Evolutionary conservation across 2,888 invertebrate species (phyloP).

Genomic region (Stenodema calcarata): DNA sequence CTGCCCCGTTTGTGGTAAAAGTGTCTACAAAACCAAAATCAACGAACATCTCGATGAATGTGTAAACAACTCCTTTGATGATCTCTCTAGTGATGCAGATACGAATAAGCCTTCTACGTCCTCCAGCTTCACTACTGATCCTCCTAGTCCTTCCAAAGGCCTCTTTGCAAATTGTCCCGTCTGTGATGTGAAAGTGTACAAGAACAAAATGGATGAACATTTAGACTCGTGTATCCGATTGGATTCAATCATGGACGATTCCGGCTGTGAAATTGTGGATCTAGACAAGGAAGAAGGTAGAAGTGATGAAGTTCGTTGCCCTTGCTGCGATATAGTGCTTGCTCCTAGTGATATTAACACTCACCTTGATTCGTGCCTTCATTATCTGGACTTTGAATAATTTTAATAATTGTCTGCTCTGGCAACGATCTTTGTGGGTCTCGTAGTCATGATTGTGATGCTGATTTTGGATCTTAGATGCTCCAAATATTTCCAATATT

Average conservation of each 20-base stretch:
- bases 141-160: neutral
- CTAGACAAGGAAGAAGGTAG: slow-evolving; percentile 34
- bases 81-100: neutral
- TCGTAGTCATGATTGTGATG: too few relatives aligned
- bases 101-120: slow-evolving; percentile 18
- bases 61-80: slow-evolving; percentile 25
- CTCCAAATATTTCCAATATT: too few relatives aligned
- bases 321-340: slow-evolving; percentile 41
- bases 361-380: slow-evolving; percentile 51
- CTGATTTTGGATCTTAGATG: too few relatives aligned
- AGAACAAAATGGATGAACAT: slow-evolving; percentile 57
- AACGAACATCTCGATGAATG: slow-evolving; percentile 58
- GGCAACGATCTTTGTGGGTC: too few relatives aligned
- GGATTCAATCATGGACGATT: slow-evolving; percentile 52
- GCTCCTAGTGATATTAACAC: slow-evolving; percentile 33
- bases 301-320: slow-evolving; percentile 17
- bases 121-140: neutral
- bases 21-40: slow-evolving; percentile 53
- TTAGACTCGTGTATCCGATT: slow-evolving; percentile 56
- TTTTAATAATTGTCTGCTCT: too few relatives aligned
- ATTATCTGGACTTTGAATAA: neutral
- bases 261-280: slow-evolving; percentile 14
- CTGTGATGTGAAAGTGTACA: slow-evolving; percentile 54
- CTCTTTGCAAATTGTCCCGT: slow-evolving; percentile 56
- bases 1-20: slow-evolving; percentile 57